Conservation (phyloP, 2,797 vertebrate species). For the Arnoldichthys spilopterus region DNA sequence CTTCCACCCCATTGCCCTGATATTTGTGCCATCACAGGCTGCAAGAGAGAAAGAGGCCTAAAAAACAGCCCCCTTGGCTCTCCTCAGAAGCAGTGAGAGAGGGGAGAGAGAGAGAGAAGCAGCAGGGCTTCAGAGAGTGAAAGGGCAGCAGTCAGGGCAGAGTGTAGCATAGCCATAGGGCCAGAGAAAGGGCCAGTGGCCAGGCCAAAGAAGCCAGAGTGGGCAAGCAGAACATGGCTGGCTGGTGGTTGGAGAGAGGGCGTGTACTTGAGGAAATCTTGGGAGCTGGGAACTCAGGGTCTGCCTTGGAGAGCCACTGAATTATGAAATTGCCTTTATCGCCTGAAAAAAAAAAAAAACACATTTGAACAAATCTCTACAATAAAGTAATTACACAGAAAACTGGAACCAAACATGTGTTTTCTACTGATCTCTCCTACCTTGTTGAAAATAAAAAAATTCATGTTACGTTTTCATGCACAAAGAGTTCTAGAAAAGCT, state of each 20-base stretch:
- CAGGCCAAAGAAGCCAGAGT: slow-evolving; percentile 76
- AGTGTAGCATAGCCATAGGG: slow-evolving; percentile 83
- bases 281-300: slow-evolving; percentile 79
- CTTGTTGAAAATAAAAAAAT: too few species aligned
- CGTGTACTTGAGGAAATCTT: slow-evolving; percentile 92
- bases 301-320: slow-evolving; percentile 90
- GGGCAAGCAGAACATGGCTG: slow-evolving; percentile 45
- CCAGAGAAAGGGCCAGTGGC: slow-evolving; percentile 79
- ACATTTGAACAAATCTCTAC: neutral
- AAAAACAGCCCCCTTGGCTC: slow-evolving; percentile 45
- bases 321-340: slow-evolving; percentile 89
- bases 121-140: slow-evolving; percentile 34
- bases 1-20: slow-evolving; percentile 26
- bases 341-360: slow-evolving; percentile 68
- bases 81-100: slow-evolving; percentile 43
- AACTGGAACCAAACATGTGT: too few species aligned
- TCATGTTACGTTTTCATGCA: too few species aligned
- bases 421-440: too few species aligned
- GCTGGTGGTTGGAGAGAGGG: slow-evolving; percentile 85
- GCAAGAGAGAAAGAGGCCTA: slow-evolving; percentile 32
- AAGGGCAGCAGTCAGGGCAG: slow-evolving; percentile 76
- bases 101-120: slow-evolving; percentile 46
- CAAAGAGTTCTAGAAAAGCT: too few species aligned
- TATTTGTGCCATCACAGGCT: slow-evolving; percentile 28
- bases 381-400: too few species aligned